Evolutionary conservation across 2,888 invertebrate genomes (phyloP).

Genomic region (Drosophila ustulata): DNA sequence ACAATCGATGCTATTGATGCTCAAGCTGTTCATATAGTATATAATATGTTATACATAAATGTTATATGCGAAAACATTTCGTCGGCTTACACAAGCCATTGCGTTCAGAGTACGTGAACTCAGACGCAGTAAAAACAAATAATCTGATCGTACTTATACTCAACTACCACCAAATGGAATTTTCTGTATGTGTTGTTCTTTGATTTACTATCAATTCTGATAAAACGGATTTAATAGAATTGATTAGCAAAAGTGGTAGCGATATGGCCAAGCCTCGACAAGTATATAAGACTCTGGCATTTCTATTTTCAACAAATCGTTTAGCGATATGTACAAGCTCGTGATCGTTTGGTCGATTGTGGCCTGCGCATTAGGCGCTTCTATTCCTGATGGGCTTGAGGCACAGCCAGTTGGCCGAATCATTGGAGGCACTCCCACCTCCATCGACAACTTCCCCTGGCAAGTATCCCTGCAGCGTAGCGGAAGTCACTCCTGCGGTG

Average conservation of each 20-base stretch:
- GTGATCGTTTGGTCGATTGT: constrained; percentile 63
- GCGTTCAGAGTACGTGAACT: background rate
- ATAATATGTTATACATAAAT: no score
- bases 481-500: constrained; percentile 87
- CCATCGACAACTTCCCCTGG: constrained; percentile 72
- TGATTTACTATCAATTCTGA: background rate
- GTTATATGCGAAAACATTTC: no score
- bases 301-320: background rate
- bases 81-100: no score
- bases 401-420: constrained; percentile 80
- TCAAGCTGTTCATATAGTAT: no score
- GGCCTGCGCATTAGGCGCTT: constrained; percentile 66
- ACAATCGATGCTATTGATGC: no score
- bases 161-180: background rate
- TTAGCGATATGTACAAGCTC: constrained; percentile 42
- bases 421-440: constrained; percentile 74
- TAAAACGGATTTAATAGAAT: background rate
- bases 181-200: background rate
- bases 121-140: background rate
- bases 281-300: constrained; percentile 5
- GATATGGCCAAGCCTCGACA: background rate
- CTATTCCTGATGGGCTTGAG: constrained; percentile 65
- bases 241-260: background rate
- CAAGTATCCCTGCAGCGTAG: constrained; percentile 75
- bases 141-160: background rate